These are phyloP conservation scores for Ispidina picta DNA, from an alignment of 2,797 vertebrate genomes.

Conservation along the genomic window DNA sequence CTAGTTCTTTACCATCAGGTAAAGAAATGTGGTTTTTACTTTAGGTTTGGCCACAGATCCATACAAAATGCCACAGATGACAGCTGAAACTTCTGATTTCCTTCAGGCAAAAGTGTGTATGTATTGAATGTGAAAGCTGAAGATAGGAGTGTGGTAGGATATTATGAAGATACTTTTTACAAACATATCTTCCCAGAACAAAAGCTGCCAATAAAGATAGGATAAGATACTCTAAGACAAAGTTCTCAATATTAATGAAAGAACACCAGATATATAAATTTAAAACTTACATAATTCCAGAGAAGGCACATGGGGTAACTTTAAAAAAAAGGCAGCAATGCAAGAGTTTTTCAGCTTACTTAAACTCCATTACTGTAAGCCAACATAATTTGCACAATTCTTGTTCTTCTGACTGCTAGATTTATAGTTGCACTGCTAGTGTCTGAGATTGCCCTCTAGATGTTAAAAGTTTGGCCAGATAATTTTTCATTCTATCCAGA, in stretches of 20 bases:
- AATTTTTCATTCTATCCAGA: background rate
- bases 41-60: background rate
- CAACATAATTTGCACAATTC: slow-evolving; percentile 8
- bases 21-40: background rate
- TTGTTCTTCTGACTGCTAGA: slow-evolving; percentile 9
- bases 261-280: background rate
- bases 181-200: background rate
- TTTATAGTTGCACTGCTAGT: background rate
- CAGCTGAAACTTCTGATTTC: background rate
- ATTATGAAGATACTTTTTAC: background rate
- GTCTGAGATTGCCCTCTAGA: slow-evolving; percentile 57
- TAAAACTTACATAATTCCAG: background rate
- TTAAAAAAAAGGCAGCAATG: background rate
- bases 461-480: slow-evolving; percentile 38
- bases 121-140: background rate
- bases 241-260: background rate
- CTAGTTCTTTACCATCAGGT: background rate
- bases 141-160: background rate
- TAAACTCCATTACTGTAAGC: background rate
- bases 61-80: background rate
- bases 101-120: background rate
- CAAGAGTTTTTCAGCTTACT: background rate
- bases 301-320: background rate
- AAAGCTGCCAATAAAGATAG: slow-evolving; percentile 7
- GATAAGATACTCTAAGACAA: background rate